phyloP scores from a whole-genome alignment of 1,140 invertebrate genomes.

The Caenorhabditis elegans region DNA sequence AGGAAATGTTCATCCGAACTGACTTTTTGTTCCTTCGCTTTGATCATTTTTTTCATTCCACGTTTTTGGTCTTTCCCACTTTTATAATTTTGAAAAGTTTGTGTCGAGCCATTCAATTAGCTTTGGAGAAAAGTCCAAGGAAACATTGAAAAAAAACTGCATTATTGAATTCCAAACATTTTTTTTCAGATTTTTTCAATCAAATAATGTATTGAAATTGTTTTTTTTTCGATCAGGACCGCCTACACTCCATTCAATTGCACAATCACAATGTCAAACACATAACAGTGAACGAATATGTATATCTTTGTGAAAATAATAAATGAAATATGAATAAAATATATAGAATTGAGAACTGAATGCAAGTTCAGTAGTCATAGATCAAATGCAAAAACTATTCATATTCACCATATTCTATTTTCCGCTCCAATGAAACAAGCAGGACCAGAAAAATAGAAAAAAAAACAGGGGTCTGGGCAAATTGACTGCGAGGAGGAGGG shows the following conservation, averaged over 20 bases:
- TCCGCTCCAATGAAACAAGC: constrained; percentile 18
- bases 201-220: no score
- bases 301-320: neutral
- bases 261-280: no score
- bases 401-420: neutral
- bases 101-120: neutral
- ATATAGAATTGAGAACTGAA: neutral
- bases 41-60: no score
- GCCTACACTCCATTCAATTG: no score
- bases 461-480: neutral
- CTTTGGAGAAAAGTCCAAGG: neutral
- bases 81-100: neutral
- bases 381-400: neutral
- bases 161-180: neutral
- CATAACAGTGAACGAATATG: no score
- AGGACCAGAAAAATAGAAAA: neutral
- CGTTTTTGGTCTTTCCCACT: neutral
- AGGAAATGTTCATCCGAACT: constrained; percentile 12
- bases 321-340: neutral
- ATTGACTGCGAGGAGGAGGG: no score
- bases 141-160: neutral
- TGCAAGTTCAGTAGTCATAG: neutral
- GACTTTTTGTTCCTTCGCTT: neutral
- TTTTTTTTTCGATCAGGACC: neutral
- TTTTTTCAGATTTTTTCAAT: neutral